phyloP scores from a whole-genome alignment of 2,113 vertebrate species.

The Poeciliopsis retropinna region DNA sequence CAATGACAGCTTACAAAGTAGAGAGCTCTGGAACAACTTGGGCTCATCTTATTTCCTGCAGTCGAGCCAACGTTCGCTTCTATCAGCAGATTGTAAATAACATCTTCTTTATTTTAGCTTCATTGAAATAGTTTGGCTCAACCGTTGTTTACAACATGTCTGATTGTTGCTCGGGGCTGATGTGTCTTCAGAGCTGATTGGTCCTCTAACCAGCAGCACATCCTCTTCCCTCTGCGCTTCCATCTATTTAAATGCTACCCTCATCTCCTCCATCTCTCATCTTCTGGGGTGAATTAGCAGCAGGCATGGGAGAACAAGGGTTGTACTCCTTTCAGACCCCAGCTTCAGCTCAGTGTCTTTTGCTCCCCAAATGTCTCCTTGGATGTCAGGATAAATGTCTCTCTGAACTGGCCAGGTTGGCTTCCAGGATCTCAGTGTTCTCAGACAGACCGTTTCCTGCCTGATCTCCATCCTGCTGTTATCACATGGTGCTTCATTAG shows the following conservation, averaged over 20 bases:
- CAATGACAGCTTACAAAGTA: not conserved
- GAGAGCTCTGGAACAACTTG: not conserved
- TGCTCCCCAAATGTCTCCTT: too few relatives aligned
- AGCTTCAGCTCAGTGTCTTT: not conserved
- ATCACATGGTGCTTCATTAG: constrained; percentile 25
- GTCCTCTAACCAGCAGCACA: not conserved
- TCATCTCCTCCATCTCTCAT: not conserved
- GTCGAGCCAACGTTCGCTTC: not conserved
- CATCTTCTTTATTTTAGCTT: not conserved
- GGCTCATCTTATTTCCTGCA: not conserved
- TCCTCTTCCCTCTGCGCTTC: not conserved
- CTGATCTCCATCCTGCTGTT: constrained; percentile 27
- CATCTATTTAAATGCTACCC: not conserved
- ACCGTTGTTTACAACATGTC: constrained; percentile 2
- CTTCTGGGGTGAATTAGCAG: not conserved
- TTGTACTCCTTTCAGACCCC: not conserved
- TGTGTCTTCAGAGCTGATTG: not conserved
- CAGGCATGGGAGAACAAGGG: not conserved
- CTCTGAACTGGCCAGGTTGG: too few relatives aligned
- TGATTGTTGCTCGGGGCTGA: not conserved
- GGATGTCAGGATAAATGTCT: too few relatives aligned
- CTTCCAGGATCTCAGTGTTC: too few relatives aligned
- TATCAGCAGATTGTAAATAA: not conserved
- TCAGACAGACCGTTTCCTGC: not conserved
- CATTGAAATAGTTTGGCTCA: not conserved